Evolutionary conservation across 2,797 vertebrate species (phyloP).

Genomic region (Diceros bicornis): DNA sequence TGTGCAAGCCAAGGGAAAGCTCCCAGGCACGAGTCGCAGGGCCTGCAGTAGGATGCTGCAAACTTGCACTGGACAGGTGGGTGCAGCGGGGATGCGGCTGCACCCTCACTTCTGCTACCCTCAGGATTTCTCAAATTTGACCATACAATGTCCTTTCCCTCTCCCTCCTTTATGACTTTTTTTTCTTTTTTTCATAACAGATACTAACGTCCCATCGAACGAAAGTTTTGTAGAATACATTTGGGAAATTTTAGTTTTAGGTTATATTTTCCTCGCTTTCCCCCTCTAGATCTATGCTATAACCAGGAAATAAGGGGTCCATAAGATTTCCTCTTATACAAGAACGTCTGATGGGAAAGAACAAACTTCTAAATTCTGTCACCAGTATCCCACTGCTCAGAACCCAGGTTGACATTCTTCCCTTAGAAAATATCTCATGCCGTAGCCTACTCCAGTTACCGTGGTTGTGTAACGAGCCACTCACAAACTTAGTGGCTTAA

Average conservation of each 20-base stretch:
- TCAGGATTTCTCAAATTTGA: neutral
- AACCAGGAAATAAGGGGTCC: neutral
- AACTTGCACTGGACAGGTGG: neutral
- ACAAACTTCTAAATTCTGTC: neutral
- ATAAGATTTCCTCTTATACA: neutral
- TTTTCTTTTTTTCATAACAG: neutral
- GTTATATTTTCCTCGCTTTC: fast-evolving
- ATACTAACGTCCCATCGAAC: neutral
- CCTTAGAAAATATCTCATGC: neutral
- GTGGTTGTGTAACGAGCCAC: neutral
- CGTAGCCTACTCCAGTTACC: neutral
- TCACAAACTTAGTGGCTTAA: neutral
- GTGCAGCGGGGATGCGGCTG: no score
- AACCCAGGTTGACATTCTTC: neutral
- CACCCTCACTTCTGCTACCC: neutral
- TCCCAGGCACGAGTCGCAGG: neutral
- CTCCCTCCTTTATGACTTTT: neutral
- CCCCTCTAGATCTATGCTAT: neutral
- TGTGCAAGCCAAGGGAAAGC: neutral
- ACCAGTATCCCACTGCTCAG: neutral
- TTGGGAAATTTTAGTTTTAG: neutral
- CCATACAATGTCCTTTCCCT: neutral
- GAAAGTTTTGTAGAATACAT: neutral
- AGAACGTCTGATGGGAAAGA: neutral
- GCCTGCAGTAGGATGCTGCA: neutral